Evolutionary conservation across 2,888 invertebrate species (phyloP).

Genomic region (Synergus itoensis): DNA sequence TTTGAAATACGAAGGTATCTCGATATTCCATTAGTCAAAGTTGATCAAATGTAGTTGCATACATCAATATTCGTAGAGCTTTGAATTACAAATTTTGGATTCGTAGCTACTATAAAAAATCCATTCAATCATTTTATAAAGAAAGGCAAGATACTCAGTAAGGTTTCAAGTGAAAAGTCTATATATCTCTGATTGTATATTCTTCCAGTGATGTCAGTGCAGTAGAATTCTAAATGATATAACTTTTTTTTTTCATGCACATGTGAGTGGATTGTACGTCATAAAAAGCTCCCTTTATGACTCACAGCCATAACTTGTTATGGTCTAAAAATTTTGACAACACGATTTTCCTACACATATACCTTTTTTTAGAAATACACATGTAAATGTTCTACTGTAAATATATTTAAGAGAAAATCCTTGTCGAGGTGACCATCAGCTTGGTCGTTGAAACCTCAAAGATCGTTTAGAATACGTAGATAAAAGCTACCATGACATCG

Average conservation of each 20-base stretch:
- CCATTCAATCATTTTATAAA: not conserved
- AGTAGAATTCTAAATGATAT: slow-evolving; percentile 15
- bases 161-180: too few relatives aligned
- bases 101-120: not conserved
- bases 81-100: not conserved
- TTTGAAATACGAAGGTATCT: not conserved
- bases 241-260: not conserved
- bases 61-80: not conserved
- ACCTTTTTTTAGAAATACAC: not conserved
- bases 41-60: too few relatives aligned
- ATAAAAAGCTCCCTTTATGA: slow-evolving; percentile 13
- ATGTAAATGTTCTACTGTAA: not conserved
- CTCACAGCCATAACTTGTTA: slow-evolving; percentile 5
- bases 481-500: not conserved
- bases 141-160: too few relatives aligned
- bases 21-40: not conserved
- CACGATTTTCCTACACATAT: not conserved
- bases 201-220: not conserved
- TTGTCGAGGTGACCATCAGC: not conserved
- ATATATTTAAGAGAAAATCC: not conserved
- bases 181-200: not conserved
- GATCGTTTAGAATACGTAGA: slow-evolving; percentile 9
- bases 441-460: not conserved
- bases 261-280: slow-evolving; percentile 3
- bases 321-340: slow-evolving; percentile 5